Evolutionary conservation across 1,140 invertebrate genomes (phyloP).

Genomic region (Dolichoris vasculosae): DNA sequence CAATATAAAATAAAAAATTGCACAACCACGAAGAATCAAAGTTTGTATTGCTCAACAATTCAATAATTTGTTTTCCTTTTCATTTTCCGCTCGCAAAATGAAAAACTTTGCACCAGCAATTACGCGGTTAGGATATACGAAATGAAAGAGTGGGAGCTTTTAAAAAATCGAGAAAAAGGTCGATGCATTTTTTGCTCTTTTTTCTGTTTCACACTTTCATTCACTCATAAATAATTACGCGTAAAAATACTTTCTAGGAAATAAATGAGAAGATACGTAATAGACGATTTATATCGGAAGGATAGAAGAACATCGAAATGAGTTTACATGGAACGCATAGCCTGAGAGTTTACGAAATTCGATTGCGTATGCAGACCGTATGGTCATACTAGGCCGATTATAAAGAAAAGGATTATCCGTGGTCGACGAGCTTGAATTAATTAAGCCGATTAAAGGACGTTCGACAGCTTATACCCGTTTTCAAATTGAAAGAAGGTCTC

Average conservation of each 20-base stretch:
- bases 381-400: slow-evolving; percentile 48
- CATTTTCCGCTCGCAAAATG: slow-evolving; percentile 7
- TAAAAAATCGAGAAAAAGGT: slow-evolving; percentile 28
- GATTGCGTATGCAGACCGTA: slow-evolving; percentile 30
- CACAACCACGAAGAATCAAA: too few relatives aligned
- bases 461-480: neutral
- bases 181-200: neutral
- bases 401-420: slow-evolving; percentile 57
- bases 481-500: slow-evolving; percentile 49
- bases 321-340: neutral
- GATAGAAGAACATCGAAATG: too few relatives aligned
- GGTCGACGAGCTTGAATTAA: slow-evolving; percentile 60
- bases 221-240: neutral
- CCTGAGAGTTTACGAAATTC: slow-evolving; percentile 55
- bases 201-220: neutral
- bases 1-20: too few relatives aligned
- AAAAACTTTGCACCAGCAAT: slow-evolving; percentile 25
- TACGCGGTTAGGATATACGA: neutral
- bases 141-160: neutral
- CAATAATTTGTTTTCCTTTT: slow-evolving; percentile 33
- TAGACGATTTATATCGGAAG: too few relatives aligned
- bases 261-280: too few relatives aligned
- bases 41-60: neutral
- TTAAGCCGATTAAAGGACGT: slow-evolving; percentile 57
- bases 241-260: neutral